Evolutionary conservation across 2,797 vertebrate genomes (phyloP), one percentile per base, ranked within the genome.

Genomic region (Neostethus bicornis): DNA sequence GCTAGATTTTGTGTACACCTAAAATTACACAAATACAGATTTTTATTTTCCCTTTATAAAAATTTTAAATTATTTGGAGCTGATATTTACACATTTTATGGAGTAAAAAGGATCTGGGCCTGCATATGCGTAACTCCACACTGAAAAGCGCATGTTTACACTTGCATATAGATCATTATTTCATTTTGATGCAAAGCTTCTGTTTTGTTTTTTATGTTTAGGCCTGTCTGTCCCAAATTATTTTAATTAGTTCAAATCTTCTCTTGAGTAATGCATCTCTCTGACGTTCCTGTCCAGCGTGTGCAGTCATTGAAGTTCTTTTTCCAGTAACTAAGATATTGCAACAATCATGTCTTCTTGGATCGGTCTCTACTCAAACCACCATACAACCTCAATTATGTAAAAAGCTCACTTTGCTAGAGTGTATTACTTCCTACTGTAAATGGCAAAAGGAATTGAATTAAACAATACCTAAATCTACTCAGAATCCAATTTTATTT

Each of bases 241-340:
- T 75, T 34, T 29, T 75, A 47, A 67, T 79, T 81, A 70, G 59
- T 81, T 78, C 61, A 85, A 83, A 61, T 58, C 63, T 64, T 61
- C 28, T 49, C 32, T 69, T 55, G 60, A 73, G 69, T 77, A 82
- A 75, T 71, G 63, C 64, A 71, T 64, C 67, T 73, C 53, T 63
- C 46, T 78, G 57, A 75, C 70, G 60, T 67, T 35, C 51, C 61
- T 73, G 79, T 79, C 70, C 75, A 70, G 5, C 16, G 56, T 75
- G 53, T 54, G 43, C 51, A 45, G 34, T 47, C 54, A 32, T 38
- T 61, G 77, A 59, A 79, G 69, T 81, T 72, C n/a, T 75, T 71
- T 78, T 73, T 54, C 61, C 61, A 53, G 49, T 62, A 84, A 72
- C 64, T 65, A 54, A 29, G 20, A 47, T 51, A 69, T 66, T 2